Base-by-base conservation (phyloP, 2,113 vertebrate genomes). In the Oryzias javanicus region DNA sequence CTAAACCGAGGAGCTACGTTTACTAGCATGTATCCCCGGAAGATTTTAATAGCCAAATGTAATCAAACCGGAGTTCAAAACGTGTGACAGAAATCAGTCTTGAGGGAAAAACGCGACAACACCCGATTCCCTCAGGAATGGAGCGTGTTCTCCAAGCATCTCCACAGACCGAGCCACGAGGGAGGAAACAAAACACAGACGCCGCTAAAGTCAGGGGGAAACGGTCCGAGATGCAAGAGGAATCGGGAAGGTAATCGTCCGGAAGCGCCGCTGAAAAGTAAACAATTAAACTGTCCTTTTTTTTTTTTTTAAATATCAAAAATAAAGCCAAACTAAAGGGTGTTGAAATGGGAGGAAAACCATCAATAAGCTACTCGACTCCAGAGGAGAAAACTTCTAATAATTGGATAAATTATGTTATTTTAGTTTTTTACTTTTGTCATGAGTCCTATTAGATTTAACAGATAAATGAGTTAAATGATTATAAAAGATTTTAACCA, bases 91-190 rank as follows among this genome's bases (percentile, higher is more conserved):
- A 44, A 54, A 25, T 46, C 54, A 41, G 29, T 41, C 55, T 62
- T 25, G 0, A 69, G 69, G 61, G 35, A 35, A 68, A 50, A 57
- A 73, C 56, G 53, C 74, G 88, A 83, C 69, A 88, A 85, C 87
- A 89, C 74, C 70, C 81, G 8, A 42, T 50, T 83, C 85, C 72
- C 80, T 42, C 42, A 20, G 63, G 77, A 74, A 27, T 67, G 27
- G 22, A 19, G 49, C 16, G 17, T 45, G 52, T 54, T 68, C 59
- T 55, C 49, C 47, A 25, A 48, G 47, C 20, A 25, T 75, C 77
- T 73, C 72, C 8, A 61, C 29, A 61, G 79, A 29, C 40, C 50
- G 10, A 47, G 52, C 57, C 72, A 73, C 67, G 4, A 15, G 49
- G 48, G 71, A 8, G 4, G 41, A 59, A 50, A 56, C n/a, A 45